Conservation (phyloP, 1,140 invertebrate species). For the Camponotus pennsylvanicus region DNA sequence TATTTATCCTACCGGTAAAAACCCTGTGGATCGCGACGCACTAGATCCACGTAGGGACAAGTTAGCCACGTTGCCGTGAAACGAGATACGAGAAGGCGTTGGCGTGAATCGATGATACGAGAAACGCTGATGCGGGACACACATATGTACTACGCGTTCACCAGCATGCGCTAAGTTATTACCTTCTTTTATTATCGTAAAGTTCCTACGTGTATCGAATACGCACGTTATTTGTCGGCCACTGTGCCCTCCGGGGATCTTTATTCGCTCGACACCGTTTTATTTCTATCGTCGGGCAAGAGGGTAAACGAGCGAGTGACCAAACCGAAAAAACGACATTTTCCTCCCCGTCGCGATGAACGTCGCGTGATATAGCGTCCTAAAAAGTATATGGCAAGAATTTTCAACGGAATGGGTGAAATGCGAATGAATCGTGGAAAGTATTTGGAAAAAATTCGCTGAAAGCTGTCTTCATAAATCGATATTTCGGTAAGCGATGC, state of each 20-base stretch:
- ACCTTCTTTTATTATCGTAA: slow-evolving; percentile 72
- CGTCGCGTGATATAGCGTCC: not conserved
- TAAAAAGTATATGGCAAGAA: slow-evolving; percentile 16
- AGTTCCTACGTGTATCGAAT: slow-evolving; percentile 77
- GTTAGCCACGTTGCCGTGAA: slow-evolving; percentile 2
- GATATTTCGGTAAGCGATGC: not conserved
- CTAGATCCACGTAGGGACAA: slow-evolving; percentile 45
- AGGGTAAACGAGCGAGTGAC: slow-evolving; percentile 20
- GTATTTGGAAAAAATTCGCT: slow-evolving; percentile 25
- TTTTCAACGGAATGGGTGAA: not conserved
- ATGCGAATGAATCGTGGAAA: slow-evolving; percentile 11
- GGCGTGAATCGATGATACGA: slow-evolving; percentile 2
- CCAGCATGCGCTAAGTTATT: slow-evolving; percentile 64
- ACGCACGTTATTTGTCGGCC: slow-evolving; percentile 61
- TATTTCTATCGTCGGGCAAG: not conserved
- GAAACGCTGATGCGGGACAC: not conserved
- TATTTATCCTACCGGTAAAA: slow-evolving; percentile 39
- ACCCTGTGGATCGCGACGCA: slow-evolving; percentile 25
- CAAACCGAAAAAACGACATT: slow-evolving; percentile 17
- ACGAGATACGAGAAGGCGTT: not conserved
- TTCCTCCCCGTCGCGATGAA: slow-evolving; percentile 23
- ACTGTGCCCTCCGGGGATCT: not conserved
- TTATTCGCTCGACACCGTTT: slow-evolving; percentile 58
- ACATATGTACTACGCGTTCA: not conserved
- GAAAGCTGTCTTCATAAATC: slow-evolving; percentile 1